Evolutionary conservation across 2,888 invertebrate species (phyloP).

Genomic region (Minunthozetes semirufus): DNA sequence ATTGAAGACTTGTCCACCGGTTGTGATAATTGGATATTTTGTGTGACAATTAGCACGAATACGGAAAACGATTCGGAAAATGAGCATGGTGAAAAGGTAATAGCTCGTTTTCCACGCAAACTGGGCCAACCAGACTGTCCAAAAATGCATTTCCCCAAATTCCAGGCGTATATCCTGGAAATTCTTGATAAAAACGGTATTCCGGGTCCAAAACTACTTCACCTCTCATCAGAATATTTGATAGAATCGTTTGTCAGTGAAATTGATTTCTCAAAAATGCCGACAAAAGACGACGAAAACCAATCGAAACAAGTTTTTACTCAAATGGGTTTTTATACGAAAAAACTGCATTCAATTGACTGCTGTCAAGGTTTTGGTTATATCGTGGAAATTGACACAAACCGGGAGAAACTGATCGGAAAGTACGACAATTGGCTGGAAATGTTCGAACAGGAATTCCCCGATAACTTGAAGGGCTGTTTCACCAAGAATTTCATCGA

Average conservation of each 20-base stretch:
- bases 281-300: background rate
- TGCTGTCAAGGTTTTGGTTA: slow-evolving; percentile 1
- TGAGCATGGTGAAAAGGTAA: background rate
- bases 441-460: background rate
- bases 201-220: background rate
- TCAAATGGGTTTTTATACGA: background rate
- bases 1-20: background rate
- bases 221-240: background rate
- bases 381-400: background rate
- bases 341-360: background rate
- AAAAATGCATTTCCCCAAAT: background rate
- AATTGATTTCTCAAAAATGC: background rate
- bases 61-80: background rate
- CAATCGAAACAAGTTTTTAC: background rate
- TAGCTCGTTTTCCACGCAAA: background rate
- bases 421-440: background rate
- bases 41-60: background rate
- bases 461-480: background rate
- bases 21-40: background rate
- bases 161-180: background rate
- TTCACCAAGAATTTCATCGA: background rate
- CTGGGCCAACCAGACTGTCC: background rate
- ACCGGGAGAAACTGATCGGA: background rate
- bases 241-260: background rate
- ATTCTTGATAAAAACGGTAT: background rate